Evolutionary conservation across 2,888 invertebrate species (phyloP), one percentile per base, ranked within the genome.

Genomic region (Nymphalis c-album): DNA sequence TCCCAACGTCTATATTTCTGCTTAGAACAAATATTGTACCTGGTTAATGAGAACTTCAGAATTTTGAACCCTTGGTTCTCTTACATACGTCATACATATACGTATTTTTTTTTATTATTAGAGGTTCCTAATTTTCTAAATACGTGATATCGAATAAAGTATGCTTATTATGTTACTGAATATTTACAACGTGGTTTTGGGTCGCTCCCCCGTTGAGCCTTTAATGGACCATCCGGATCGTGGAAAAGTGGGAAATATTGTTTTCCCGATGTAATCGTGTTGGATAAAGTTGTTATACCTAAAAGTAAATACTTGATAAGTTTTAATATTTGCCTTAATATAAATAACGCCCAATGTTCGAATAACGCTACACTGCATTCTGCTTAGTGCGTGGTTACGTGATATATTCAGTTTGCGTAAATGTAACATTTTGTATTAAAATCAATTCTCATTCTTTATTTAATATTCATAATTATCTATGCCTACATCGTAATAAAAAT

Each of bases 201-300:
- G 50, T 45, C 70, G 68, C 72, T 69, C 71, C 75, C 57, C 76
- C 76, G 74, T 73, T 76, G 77, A 78, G 78, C 78, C 76, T 78
- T 78, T 82, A 83, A 83, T 83, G 82, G 83, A 78, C 73, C 77
- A 20, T 50, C 51, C 50, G 22, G 40, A 62, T 40, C 50, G 18
- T 61, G 26, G 60, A 51, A 57, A 68, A 68, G 68, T 68, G 60
- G 26, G 46, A 68, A 62, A 60, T 61, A 64, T 68, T 64, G 68
- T 64, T 64, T 58, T 31, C 57, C 18, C 35, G 40, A n/a, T 57
- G 45, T 61, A 50, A 68, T 68, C 60, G 50, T 40, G 45, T 64
- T 61, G 58, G 58, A 26, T 45, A 7, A 60, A 64, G 45, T 63
- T 57, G n/a, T 59, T 62, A 7, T 22, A 20, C 50, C 40, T 62